Percentiles rank a stretch among this genome's conserved stretches.
Evolutionary conservation across 1,140 invertebrate species (phyloP).

Genomic region (Drosophila seguyi): DNA sequence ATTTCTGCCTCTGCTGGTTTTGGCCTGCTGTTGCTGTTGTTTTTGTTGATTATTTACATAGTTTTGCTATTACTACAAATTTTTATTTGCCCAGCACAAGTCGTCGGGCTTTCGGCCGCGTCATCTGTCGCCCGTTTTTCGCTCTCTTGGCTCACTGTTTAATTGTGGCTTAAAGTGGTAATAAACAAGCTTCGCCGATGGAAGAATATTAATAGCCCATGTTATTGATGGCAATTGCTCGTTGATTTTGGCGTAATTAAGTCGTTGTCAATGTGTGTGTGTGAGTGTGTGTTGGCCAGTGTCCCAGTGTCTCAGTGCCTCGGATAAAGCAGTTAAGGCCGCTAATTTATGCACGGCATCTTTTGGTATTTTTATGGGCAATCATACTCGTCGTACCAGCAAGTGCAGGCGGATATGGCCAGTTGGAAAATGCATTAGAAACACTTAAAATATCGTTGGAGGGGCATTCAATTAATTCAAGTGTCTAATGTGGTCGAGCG

Average conservation of each 20-base stretch:
- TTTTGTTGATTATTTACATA: slow-evolving; percentile 82
- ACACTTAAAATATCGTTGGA: slow-evolving; percentile 2
- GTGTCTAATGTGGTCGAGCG: not conserved
- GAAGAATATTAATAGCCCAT: slow-evolving; percentile 83
- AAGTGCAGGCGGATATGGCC: slow-evolving; percentile 42
- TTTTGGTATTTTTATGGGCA: slow-evolving; percentile 45
- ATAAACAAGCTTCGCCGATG: slow-evolving; percentile 74
- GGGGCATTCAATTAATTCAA: slow-evolving; percentile 20
- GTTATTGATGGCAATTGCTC: slow-evolving; percentile 85
- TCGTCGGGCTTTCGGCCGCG: slow-evolving; percentile 33
- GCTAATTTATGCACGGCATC: slow-evolving; percentile 64
- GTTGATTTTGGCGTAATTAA: slow-evolving; percentile 85
- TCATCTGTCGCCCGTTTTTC: slow-evolving; percentile 54
- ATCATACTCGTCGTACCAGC: slow-evolving; percentile 33
- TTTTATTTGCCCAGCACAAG: slow-evolving; percentile 74
- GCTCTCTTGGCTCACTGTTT: slow-evolving; percentile 56
- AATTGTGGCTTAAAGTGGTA: slow-evolving; percentile 80
- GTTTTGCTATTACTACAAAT: slow-evolving; percentile 84
- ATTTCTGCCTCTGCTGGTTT: slow-evolving; percentile 37
- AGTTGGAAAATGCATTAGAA: slow-evolving; percentile 20
- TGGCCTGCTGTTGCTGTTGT: slow-evolving; percentile 44
- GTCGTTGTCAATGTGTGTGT: slow-evolving; percentile 70
- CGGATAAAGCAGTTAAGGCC: slow-evolving; percentile 10
- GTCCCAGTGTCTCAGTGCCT: not conserved
- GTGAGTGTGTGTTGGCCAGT: slow-evolving; percentile 14